Base-by-base conservation (phyloP, 2,888 invertebrate species). In the Callosobruchus maculatus region DNA sequence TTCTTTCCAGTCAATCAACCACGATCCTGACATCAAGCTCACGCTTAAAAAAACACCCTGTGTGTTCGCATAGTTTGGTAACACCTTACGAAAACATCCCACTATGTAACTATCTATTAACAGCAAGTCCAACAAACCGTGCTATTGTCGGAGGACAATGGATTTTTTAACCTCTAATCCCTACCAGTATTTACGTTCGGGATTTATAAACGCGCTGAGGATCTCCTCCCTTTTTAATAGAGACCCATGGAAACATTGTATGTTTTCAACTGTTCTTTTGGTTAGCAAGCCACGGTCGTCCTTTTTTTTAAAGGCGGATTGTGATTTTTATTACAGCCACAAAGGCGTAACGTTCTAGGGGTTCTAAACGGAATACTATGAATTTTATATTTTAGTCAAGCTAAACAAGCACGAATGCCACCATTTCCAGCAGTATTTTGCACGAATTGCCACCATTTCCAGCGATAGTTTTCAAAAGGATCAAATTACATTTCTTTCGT, bases 21-120 rank as follows among this genome's bases (percentile, higher is more conserved):
- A 49, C 49, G 49, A 13, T 13, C 49, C 49, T 18, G 49, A 49
- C 4, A 49, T 49, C 49, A 49, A 49, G 49, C 49, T 49, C 49
- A 49, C 49, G 49, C 49, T 49, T 49, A 49, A 49, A 49, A 49
- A 49, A 49, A 49, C 49, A 49, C 49, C 49, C 49, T 13, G 49
- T 49, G 49, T 49, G 13, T 18, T 49, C 18, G 49, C 49, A 18
- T 49, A 49, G 49, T 18, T 49, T 49, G 49, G 79, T 80, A 83
- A 85, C 85, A 85, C 85, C 83, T 83, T 85, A 82, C 84, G 81
- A 85, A 84, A 86, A 86, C 86, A 86, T 85, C 84, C 84, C 82
- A 83, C 84, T 85, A 84, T 85, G 76, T 77, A 79, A 77, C 79
- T 84, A 84, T 85, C 83, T 85, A 82, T 85, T 82, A 84, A 83